Percentiles rank a stretch among this genome's conserved stretches.
Conservation (phyloP, 1,140 invertebrate species). For the Drosophila seguyi region DNA sequence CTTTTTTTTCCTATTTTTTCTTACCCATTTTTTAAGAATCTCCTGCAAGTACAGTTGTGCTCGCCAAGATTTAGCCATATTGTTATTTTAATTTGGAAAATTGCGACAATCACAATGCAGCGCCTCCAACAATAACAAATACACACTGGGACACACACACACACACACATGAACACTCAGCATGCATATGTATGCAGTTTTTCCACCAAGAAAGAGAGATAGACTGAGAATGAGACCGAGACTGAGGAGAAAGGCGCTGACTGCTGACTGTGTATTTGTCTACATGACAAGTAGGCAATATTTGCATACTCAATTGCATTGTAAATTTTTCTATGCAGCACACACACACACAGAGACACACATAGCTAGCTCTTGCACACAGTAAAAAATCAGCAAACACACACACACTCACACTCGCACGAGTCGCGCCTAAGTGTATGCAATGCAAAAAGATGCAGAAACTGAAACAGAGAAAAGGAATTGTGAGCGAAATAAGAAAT, state of each 20-base stretch:
- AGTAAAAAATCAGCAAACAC: constrained; percentile 6
- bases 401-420: constrained; percentile 5
- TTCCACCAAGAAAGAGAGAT: constrained; percentile 1
- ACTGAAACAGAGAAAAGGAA: constrained; percentile 68
- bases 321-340: constrained; percentile 80
- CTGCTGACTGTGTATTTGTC: constrained; percentile 65
- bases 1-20: background rate
- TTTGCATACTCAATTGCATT: constrained; percentile 84
- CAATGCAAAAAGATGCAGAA: constrained; percentile 74
- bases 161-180: constrained; percentile 30
- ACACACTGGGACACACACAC: constrained; percentile 31
- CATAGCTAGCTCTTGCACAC: constrained; percentile 8
- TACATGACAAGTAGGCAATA: constrained; percentile 83
- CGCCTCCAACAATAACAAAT: constrained; percentile 69
- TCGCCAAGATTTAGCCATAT: constrained; percentile 56
- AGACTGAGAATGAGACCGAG: background rate
- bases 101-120: constrained; percentile 75
- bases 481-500: constrained; percentile 61
- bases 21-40: background rate
- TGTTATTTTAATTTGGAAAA: constrained; percentile 81
- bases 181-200: constrained; percentile 42
- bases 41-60: constrained; percentile 48
- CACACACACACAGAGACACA: constrained; percentile 22
- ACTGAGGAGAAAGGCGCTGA: constrained; percentile 12
- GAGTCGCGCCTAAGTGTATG: constrained; percentile 79